Evolutionary conservation across 2,888 invertebrate species (phyloP), one percentile per base, ranked within the genome.

Genomic region (Andrena flavipes): DNA sequence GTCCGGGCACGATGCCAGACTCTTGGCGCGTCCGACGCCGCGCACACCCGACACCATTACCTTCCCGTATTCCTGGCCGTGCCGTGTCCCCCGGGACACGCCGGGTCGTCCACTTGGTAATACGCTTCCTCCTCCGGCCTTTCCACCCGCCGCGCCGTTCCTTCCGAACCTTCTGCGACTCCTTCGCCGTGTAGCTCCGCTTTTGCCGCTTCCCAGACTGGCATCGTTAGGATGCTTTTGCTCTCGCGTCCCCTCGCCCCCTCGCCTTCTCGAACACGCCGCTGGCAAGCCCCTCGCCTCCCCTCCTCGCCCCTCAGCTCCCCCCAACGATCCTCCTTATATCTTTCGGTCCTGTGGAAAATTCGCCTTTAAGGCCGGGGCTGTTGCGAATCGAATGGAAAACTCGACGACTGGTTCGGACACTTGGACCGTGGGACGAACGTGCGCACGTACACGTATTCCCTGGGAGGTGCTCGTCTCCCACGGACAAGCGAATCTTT

Each of bases 1-100:
- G 91, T 92, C 91, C 91, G 92, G 93, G 92, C 93, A 92, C 87
- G 88, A 89, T 92, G 93, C 93, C 93, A 93, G 91, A 89, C 90
- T 87, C 87, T 89, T 87, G 87, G 84, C 88, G 87, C 88, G 87
- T 90, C 84, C 88, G 85, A 88, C 87, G 87, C 85, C 88, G 87
- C 89, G 88, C 85, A 85, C 89, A 86, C 87, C 87, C 92, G 91
- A 91, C 92, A 92, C 92, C 92, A 93, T 92, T 92, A 93, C 92
- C 82, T 87, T 90, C 90, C 90, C 88, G 91, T 92, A 93, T 92
- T 92, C 92, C 89, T 84, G 88, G 81, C 86, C 84, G 89, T 72
- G 78, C 77, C 56, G 56, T 56, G 80, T 77, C 88, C 90, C 91
- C 63, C 74, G 91, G 90, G 87, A 90, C 92, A 86, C 88, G 88